Evolutionary conservation across 2,888 invertebrate genomes (phyloP), one percentile per base, ranked within the genome.

Genomic region (Melanostoma scalare): DNA sequence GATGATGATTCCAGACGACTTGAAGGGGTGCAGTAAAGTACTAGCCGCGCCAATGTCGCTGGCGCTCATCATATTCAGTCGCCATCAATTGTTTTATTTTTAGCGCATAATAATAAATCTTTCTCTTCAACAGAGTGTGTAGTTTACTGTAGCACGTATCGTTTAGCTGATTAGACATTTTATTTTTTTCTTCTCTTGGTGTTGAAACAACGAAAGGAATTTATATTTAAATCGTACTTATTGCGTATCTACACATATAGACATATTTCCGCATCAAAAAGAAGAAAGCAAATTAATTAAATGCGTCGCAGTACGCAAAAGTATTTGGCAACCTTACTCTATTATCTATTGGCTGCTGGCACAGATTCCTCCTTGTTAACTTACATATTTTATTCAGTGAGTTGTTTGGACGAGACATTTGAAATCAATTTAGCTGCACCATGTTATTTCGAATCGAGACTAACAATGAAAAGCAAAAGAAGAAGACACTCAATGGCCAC

Each of bases 361-460:
- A 82, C 52, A 82, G 65, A 78, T 78, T 82, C 58, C 52, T 52
- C 20, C 36, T 52, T 55, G 76, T 67, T 67, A 55, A 72, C 80
- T 60, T 53, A 67, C 20, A 20, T 20, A 20, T 76, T 72, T 67
- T 33, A 10, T 35, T 8, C 48, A 36, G 42, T 38, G 20, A 20
- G 20, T 20, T 63, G 46, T 69, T 55, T 35, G 50, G 55, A 65
- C 48, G 55, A n/a, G 20, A 20, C 20, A 20, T 60, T 53, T 60
- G 44, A 36, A 36, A 60, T 42, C 33, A 55, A 30, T 46, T 55
- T 73, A 55, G 40, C 55, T 20, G 20, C 20, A 63, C 53, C 46
- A 53, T 20, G 44, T 67, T 35, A 10, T 44, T 60, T 40, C 20
- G 20, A 20, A 20, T 20, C 20, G 20, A 20, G 20, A 20, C 20